Percentiles rank a stretch among this genome's conserved stretches.
Conservation (phyloP, 2,113 vertebrate species). For the Apodemus speciosus region DNA sequence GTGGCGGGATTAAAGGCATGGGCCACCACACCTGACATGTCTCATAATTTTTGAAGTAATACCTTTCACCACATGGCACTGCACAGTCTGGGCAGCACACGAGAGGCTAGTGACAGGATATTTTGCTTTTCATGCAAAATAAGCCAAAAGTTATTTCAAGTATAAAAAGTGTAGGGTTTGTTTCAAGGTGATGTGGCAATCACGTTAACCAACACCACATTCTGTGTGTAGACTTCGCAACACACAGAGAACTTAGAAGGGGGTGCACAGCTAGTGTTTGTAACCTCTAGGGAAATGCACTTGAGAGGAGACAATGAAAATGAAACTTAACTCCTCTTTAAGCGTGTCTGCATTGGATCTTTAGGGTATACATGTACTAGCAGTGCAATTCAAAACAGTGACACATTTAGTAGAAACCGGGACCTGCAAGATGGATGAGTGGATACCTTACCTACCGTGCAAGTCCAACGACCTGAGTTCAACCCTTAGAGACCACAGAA, state of each 20-base stretch:
- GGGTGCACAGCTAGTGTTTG: neutral
- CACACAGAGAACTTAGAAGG: neutral
- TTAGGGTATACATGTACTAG: neutral
- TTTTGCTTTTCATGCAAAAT: neutral
- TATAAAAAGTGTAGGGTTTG: neutral
- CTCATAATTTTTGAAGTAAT: neutral
- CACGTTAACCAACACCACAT: neutral
- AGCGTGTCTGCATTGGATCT: neutral
- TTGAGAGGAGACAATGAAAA: neutral
- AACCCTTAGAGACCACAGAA: no score
- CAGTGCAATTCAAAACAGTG: neutral
- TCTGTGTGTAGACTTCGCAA: neutral
- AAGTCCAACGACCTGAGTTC: neutral
- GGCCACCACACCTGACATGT: no score
- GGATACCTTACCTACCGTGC: neutral
- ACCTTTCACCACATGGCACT: neutral
- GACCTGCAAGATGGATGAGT: no score
- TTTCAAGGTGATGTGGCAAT: neutral
- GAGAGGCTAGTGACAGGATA: neutral
- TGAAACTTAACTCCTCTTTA: slow-evolving; percentile 13
- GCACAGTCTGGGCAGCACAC: neutral
- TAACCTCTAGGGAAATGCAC: neutral
- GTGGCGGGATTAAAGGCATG: no score
- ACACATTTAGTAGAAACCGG: neutral
- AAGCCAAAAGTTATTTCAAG: neutral